A percentile compares a stretch with the other conserved stretches of the same genome.
These are phyloP conservation scores for Chromis chromis DNA, from an alignment of 2,797 vertebrate species.

Conservation along the genomic window DNA sequence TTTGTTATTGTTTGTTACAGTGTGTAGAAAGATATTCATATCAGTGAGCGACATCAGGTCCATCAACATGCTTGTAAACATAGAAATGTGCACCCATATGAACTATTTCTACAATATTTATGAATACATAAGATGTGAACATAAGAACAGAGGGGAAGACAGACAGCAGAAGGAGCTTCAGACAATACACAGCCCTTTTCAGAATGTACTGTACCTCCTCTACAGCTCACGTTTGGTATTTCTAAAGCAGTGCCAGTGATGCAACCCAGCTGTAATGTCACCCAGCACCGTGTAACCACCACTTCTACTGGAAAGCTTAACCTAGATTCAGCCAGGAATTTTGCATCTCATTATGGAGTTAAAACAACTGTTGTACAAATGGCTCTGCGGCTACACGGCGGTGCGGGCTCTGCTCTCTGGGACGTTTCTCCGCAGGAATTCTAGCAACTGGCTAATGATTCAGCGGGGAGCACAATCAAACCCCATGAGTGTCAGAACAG, in stretches of 20 bases:
- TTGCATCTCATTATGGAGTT: slow-evolving; percentile 36
- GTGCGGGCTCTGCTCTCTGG: slow-evolving; percentile 27
- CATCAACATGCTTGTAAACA: not conserved
- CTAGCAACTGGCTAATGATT: slow-evolving; percentile 45
- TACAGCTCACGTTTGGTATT: slow-evolving; percentile 15
- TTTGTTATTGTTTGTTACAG: not conserved
- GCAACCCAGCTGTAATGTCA: slow-evolving; percentile 64
- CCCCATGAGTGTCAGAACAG: slow-evolving; percentile 33
- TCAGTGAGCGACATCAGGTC: not conserved
- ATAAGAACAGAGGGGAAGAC: slow-evolving; percentile 4
- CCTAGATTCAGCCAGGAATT: slow-evolving; percentile 49
- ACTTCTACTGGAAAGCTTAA: slow-evolving; percentile 42
- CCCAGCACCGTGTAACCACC: slow-evolving; percentile 24
- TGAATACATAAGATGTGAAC: not conserved
- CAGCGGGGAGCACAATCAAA: slow-evolving; percentile 46
- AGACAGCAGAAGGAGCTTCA: slow-evolving; percentile 1
- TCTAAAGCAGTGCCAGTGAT: slow-evolving; percentile 42
- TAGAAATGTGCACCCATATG: not conserved
- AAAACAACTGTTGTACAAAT: slow-evolving; percentile 33
- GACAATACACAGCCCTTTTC: not conserved
- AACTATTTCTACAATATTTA: not conserved
- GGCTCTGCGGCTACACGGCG: slow-evolving; percentile 8
- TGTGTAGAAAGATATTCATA: not conserved
- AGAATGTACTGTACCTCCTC: slow-evolving; percentile 11
- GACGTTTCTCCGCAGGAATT: slow-evolving; percentile 27